Base-by-base conservation (phyloP, 2,888 invertebrate genomes). In the Zaprionus lineosus region DNA sequence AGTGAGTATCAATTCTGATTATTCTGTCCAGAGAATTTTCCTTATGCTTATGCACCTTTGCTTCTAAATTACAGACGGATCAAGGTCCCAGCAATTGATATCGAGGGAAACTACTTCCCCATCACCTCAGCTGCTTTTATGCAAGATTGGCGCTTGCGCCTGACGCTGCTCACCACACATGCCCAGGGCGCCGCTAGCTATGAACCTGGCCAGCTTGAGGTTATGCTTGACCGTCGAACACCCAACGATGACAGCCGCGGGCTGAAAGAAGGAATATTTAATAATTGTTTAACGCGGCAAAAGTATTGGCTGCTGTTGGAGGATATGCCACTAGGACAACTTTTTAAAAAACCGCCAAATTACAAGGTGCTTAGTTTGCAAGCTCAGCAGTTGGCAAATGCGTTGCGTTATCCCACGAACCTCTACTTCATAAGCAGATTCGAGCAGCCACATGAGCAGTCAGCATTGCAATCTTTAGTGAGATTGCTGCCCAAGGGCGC, bases 31-130 rank as follows among this genome's bases (percentile, higher is more conserved):
- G 8, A 12, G 4, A 9, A 15, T 7, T 41, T 3, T 26, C 4
- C 2, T 26, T 14, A 26, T 15, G 14, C 16, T 14, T n/a, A n/a
- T n/a, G n/a, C n/a, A n/a, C n/a, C n/a, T n/a, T n/a, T n/a, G n/a
- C n/a, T n/a, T n/a, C n/a, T n/a, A n/a, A n/a, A n/a, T n/a, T n/a
- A 24, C 41, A 88, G 87, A 84, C 92, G 97, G 19, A 92, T 94
- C 0, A 96, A 96, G 88, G 93, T 96, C 1, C 94, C 94, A 33
- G 92, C 94, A 51, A 93, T 97, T 59, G 95, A 95, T 0, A 94
- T 97, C 47, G 98, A 98, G 89, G 98, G 96, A 0, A 99, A 99
- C 89, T 98, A 97, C 87, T 99, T 96, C 87, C 99, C 99, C 0
- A 96, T 98, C 73, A 97, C 99, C 0, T 94, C 96, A 0, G 95